These are phyloP conservation scores for Apotomis capreana DNA, from an alignment of 2,888 invertebrate genomes.

Conservation along the genomic window DNA sequence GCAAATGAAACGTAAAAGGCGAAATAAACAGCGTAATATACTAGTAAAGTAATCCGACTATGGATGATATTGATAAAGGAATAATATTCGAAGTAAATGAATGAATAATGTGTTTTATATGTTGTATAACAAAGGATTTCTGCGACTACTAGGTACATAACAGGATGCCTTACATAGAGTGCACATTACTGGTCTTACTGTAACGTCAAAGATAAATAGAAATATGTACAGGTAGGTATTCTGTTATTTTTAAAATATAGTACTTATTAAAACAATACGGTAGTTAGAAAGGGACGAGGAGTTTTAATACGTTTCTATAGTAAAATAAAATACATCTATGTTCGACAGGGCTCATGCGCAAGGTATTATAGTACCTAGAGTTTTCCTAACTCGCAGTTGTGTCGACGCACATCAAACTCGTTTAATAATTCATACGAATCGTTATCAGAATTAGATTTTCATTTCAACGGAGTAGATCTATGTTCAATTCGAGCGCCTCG, in stretches of 20 bases:
- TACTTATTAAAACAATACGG: slow-evolving; percentile 6
- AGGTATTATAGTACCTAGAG: not conserved
- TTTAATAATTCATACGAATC: not conserved
- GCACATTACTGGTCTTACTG: slow-evolving; percentile 49
- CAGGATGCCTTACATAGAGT: slow-evolving; percentile 52
- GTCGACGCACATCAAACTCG: too few species aligned
- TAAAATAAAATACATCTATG: slow-evolving; percentile 22
- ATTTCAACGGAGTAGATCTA: too few species aligned
- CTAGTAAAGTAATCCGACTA: slow-evolving; percentile 62
- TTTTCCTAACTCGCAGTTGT: not conserved
- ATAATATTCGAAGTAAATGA: slow-evolving; percentile 39
- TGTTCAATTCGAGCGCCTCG: too few species aligned
- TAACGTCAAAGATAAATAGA: slow-evolving; percentile 29
- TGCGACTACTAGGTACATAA: slow-evolving; percentile 48
- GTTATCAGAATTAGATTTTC: not conserved
- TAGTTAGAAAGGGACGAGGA: not conserved
- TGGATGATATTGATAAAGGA: slow-evolving; percentile 48
- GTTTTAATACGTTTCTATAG: slow-evolving; percentile 2
- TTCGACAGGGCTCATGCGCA: slow-evolving; percentile 20
- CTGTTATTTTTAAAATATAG: slow-evolving; percentile 9
- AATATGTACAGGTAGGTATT: slow-evolving; percentile 34
- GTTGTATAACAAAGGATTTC: slow-evolving; percentile 42
- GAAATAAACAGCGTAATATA: slow-evolving; percentile 60
- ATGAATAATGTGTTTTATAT: slow-evolving; percentile 39
- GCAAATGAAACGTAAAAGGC: slow-evolving; percentile 65